These are phyloP conservation scores for Prietella phreatophila DNA, from an alignment of 2,113 vertebrate species.

Conservation along the genomic window DNA sequence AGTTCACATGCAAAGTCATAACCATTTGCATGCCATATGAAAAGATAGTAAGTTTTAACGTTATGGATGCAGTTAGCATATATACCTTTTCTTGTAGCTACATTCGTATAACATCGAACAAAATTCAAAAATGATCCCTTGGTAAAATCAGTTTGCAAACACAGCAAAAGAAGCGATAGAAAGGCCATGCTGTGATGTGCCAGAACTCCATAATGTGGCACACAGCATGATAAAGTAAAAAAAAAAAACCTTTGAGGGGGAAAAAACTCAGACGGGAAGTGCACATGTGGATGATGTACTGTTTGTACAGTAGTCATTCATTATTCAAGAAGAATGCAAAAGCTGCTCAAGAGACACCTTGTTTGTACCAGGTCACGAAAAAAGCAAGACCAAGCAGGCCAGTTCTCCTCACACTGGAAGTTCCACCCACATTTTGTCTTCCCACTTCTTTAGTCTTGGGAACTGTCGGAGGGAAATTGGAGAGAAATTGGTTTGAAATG, in stretches of 20 bases:
- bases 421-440: not conserved
- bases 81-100: not conserved
- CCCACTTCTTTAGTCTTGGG: conserved; percentile 4
- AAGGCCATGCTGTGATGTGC: not conserved
- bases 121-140: not conserved
- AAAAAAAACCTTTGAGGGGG: not conserved
- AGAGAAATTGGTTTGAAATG: not conserved
- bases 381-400: not conserved
- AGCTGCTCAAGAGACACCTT: not conserved
- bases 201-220: not conserved
- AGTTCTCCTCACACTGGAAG: not conserved
- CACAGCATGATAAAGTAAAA: not conserved
- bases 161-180: not conserved
- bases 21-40: not conserved
- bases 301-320: not conserved
- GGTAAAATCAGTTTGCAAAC: not conserved
- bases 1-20: not conserved
- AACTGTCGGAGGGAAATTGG: not conserved
- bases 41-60: not conserved
- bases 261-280: not conserved
- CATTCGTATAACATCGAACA: not conserved
- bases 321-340: not conserved
- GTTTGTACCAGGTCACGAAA: not conserved
- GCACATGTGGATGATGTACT: not conserved
- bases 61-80: not conserved